A percentile compares a stretch with the other conserved stretches of the same genome.
Evolutionary conservation across 2,888 invertebrate species (phyloP).

Genomic region (Rhingia rostrata): DNA sequence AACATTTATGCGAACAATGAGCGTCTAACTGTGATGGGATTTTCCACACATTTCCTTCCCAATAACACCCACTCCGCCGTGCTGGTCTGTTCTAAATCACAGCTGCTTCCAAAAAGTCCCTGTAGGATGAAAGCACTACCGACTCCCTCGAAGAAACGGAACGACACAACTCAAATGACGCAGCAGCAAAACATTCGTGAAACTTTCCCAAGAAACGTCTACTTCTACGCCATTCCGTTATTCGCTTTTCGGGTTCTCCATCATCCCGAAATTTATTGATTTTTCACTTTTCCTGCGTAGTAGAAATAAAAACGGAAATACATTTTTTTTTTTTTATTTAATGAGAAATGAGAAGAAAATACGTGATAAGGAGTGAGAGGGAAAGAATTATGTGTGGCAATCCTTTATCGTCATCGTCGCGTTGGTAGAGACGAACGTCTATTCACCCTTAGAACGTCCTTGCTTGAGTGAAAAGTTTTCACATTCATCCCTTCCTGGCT

Average conservation of each 20-base stretch:
- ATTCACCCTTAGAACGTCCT: slow-evolving; percentile 70
- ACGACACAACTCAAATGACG: slow-evolving; percentile 29
- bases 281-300: slow-evolving; percentile 48
- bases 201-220: slow-evolving; percentile 26
- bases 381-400: slow-evolving; percentile 55
- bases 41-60: slow-evolving; percentile 30
- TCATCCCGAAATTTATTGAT: slow-evolving; percentile 72
- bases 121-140: slow-evolving; percentile 7
- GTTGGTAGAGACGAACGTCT: slow-evolving; percentile 22
- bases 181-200: slow-evolving; percentile 26
- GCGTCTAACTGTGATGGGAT: slow-evolving; percentile 68
- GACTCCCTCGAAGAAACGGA: background rate
- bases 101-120: slow-evolving; percentile 53
- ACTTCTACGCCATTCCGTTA: slow-evolving; percentile 3
- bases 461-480: slow-evolving; percentile 36
- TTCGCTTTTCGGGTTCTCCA: background rate
- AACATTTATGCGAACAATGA: slow-evolving; percentile 73
- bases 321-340: slow-evolving; percentile 32
- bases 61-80: background rate
- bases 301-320: slow-evolving; percentile 46
- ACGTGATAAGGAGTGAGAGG: background rate
- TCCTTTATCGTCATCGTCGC: slow-evolving; percentile 47
- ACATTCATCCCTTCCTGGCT: slow-evolving; percentile 12
- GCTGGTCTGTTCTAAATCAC: slow-evolving; percentile 5
- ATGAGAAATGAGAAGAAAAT: slow-evolving; percentile 38